Percentiles rank a stretch among this genome's conserved stretches.
Evolutionary conservation across 23 tunicate species (phyloP).

Genomic region (Oikopleura dioica): DNA sequence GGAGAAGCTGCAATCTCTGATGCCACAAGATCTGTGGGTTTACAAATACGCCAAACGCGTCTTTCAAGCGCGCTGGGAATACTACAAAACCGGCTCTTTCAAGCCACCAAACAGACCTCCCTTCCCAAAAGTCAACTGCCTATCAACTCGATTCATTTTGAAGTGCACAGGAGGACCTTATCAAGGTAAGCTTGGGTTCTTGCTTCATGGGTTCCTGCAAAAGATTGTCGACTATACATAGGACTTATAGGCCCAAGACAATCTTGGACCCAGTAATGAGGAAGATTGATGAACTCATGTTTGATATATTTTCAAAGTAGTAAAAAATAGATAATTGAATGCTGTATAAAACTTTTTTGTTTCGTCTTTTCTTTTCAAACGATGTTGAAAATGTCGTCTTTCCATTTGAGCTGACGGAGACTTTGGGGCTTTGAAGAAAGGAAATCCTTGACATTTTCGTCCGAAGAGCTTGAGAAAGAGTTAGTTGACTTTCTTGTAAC

Average conservation of each 20-base stretch:
- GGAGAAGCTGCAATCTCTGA: background rate
- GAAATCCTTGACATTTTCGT: background rate
- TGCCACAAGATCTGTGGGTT: background rate
- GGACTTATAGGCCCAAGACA: no score
- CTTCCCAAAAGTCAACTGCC: background rate
- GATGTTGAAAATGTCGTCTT: no score
- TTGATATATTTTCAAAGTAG: no score
- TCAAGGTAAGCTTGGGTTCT: no score
- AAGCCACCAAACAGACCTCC: background rate
- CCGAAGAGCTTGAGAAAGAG: background rate
- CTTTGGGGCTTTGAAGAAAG: background rate
- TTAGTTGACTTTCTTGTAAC: no score
- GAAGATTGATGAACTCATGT: no score
- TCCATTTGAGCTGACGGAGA: background rate
- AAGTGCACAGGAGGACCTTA: background rate
- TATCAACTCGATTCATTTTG: background rate
- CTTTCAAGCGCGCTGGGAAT: constrained; percentile 2
- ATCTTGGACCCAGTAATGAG: no score
- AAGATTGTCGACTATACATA: no score
- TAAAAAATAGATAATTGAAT: no score
- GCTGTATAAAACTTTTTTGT: no score
- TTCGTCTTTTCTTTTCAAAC: no score
- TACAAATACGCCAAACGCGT: constrained; percentile 3
- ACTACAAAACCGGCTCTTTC: background rate
- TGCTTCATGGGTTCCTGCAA: no score